Evolutionary conservation across 2,797 vertebrate species (phyloP), one percentile per base, ranked within the genome.

Genomic region (Amblyraja radiata): DNA sequence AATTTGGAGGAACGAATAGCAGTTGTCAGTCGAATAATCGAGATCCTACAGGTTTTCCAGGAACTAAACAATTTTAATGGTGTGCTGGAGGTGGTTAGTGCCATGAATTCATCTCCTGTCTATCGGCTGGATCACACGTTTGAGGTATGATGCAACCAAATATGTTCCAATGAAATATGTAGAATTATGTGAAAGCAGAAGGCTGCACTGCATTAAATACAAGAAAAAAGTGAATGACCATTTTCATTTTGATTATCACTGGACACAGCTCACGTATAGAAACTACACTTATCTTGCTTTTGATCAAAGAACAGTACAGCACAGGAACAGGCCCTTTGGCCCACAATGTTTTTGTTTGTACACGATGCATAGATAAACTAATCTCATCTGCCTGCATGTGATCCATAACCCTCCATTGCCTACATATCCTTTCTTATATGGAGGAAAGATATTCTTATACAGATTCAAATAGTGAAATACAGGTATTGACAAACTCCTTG

Each of bases 51-150:
- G 96, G 98, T 99, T 94, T 99, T 99, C 96, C 98, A 99, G 96
- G 98, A 99, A 93, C 97, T 99, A 46, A 99, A 99, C 95, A 99
- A 99, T 95, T 99, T 99, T 65, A 99, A 99, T 5, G 98, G 98
- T 0, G 98, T 99, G 46, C 97, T 99, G 93, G 98, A 99, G 95
- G 98, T 99, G 18, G 98, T 99, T 95, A 99, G 98, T 81, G 98
- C 98, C 93, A 99, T 99, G 98, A 99, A 99, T 96, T 99, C 98
- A 0, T 98, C 98, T 0, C 98, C 98, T 0, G 98, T 99, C 76
- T 99, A 99, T 96, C 97, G 98, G 93, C 95, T 99, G 94, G 98
- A 99, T 96, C 98, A 99, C 96, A 99, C 98, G 0, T 99, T 99
- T 93, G 98, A 99, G 98, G 98, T 99, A 95, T 94, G 23, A 23